Evolutionary conservation across 1,140 invertebrate species (phyloP), one percentile per base, ranked within the genome.

Genomic region (Drosophila pallidifrons): DNA sequence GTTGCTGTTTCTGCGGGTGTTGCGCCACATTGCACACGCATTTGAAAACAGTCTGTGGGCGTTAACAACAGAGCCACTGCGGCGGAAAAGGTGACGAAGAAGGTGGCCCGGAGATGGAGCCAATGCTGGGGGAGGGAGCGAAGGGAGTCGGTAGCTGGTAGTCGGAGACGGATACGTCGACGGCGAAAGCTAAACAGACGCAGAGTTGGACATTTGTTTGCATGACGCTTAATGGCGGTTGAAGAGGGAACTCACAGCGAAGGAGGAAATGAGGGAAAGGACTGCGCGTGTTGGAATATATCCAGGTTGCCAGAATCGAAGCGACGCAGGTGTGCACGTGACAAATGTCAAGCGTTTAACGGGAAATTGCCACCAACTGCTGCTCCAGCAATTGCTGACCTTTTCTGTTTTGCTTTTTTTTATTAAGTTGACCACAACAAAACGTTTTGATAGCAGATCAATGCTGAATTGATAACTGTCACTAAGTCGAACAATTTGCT

Each of bases 151-250:
- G 15, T 15, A 15, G 20, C 20, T 20, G 20, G 20, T 20, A 20
- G 54, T 3, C 47, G 52, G 61, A 41, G 43, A 41, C 46, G 59
- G 59, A 52, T 43, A 46, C 43, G 43, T 47, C 15, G 35, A 38
- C 43, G 43, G 55, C 15, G 35, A 38, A n/a, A 60, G 8, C 64
- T 25, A 60, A 59, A 68, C 64, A 61, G 28, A 52, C 45, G 67
- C 73, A 70, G 20, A 25, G 52, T 88, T 87, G 82, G 63, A 88
- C 82, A 87, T 87, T 87, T 88, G 82, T 88, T 87, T 88, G 80
- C 72, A 70, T 74, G 76, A 70, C 68, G 72, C 72, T 32, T 58
- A 47, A 68, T 69, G 49, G 71, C 57, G 51, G 45, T 20, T 25
- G 35, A 8, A 45, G 3, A 13, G 43, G 43, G 25, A 38, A n/a